Evolutionary conservation across 2,797 vertebrate species (phyloP), one percentile per base, ranked within the genome.

Genomic region (Poeciliopsis turneri): DNA sequence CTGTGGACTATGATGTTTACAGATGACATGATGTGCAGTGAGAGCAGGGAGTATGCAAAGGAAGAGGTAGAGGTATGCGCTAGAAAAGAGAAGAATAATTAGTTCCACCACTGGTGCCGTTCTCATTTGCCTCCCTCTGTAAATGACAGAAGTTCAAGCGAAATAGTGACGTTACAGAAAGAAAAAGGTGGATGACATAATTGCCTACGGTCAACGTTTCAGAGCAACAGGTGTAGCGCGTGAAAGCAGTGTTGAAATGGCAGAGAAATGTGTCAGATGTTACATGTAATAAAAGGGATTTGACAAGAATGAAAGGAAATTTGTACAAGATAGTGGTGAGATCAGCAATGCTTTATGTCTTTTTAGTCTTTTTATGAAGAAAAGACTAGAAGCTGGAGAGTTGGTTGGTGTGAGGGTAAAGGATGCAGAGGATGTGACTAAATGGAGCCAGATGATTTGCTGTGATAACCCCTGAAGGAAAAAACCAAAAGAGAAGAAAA

Each of bases 1-100:
- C 57, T 72, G 80, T 13, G 53, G 53, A 55, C 53, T 55, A 55
- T 55, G 53, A 55, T 55, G 25, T 55, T 55, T 55, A 55, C 53
- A 55, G 53, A 55, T 55, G 53, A n/a, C 53, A n/a, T 55, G 53
- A 55, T 12, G 23, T n/a, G 53, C 53, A 55, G 25, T 55, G 53
- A 55, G 53, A 55, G 10, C 25, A 55, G 25, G 25, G 25, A 11
- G 25, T n/a, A 55, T 11, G 53, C n/a, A 55, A n/a, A 55, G 10
- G 53, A 55, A 55, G 53, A n/a, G 53, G 51, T 55, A 55, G 9
- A 55, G 23, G 4, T 55, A n/a, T 55, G 53, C 11, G 25, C 25
- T 2, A 55, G 53, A 55, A n/a, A n/a, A n/a, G 25, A 12, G 53
- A 53, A 53, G 51, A 25, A 55, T 55, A 23, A 55, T 55, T 55